These are phyloP conservation scores for Myotis davidii DNA, from an alignment of 2,113 vertebrate genomes.

Conservation along the genomic window DNA sequence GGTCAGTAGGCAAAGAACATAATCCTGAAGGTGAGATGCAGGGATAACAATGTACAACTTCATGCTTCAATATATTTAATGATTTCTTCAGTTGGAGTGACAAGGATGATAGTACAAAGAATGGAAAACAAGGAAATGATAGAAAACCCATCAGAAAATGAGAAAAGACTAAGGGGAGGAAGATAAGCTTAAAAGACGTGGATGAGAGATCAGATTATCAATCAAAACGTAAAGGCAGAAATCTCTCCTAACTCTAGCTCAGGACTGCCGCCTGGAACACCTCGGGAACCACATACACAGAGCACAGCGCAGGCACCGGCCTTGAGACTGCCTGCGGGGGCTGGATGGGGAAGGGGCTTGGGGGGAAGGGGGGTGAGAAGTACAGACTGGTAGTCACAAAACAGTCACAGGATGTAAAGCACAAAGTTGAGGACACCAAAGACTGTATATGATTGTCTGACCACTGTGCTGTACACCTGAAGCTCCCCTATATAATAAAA, in stretches of 20 bases:
- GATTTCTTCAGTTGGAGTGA: not conserved
- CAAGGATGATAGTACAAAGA: not conserved
- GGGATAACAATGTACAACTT: not conserved
- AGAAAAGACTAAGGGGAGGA: not conserved
- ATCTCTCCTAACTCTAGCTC: not conserved
- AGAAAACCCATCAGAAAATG: slow-evolving; percentile 25
- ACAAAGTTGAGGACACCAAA: too few relatives aligned
- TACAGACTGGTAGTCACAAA: not conserved
- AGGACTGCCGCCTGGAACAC: not conserved
- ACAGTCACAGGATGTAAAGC: not conserved
- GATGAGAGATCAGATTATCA: not conserved
- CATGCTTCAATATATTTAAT: not conserved
- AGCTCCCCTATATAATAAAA: not conserved
- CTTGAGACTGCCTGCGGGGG: not conserved
- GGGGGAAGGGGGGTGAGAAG: not conserved
- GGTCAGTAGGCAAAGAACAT: not conserved
- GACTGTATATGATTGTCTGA: not conserved
- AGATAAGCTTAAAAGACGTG: not conserved
- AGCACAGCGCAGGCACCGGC: not conserved
- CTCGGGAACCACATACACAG: not conserved
- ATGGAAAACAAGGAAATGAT: slow-evolving; percentile 14
- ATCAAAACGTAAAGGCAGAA: not conserved
- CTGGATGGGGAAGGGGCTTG: too few relatives aligned
- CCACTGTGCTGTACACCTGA: not conserved
- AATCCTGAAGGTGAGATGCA: not conserved